These are phyloP conservation scores for Microcebus murinus DNA, from an alignment of 2,113 vertebrate species.

Conservation along the genomic window DNA sequence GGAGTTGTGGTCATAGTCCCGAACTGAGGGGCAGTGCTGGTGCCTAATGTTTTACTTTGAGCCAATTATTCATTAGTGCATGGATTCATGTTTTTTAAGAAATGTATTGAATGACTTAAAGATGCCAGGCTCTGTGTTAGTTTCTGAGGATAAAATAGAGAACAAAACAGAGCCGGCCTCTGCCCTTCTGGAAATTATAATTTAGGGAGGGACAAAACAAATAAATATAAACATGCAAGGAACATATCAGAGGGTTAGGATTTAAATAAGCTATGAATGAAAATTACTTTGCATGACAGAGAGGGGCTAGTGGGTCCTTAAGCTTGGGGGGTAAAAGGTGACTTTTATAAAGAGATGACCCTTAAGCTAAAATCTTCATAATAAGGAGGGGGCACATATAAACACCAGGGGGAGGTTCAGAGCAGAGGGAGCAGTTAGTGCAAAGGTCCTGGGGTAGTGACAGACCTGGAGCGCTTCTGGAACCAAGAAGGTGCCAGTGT, in stretches of 20 bases:
- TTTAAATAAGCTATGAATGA: neutral
- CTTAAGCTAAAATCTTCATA: neutral
- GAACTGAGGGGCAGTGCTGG: neutral
- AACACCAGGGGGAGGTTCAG: neutral
- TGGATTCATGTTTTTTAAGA: neutral
- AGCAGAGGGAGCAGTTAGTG: neutral
- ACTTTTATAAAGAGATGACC: neutral
- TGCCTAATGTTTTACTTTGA: neutral
- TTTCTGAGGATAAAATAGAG: neutral
- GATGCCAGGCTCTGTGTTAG: neutral
- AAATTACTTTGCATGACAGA: neutral
- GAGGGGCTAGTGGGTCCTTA: neutral
- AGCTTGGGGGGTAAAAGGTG: neutral
- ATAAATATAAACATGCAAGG: neutral
- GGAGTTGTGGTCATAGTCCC: neutral
- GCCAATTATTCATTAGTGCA: neutral
- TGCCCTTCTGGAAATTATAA: neutral
- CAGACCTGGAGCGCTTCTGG: too few species aligned
- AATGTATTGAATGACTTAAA: neutral
- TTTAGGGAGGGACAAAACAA: neutral
- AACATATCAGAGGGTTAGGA: neutral
- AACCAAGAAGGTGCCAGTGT: neutral
- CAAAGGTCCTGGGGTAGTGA: neutral
- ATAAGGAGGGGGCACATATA: accelerated
- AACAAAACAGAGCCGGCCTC: neutral